These are phyloP conservation scores for Lophura nycthemera DNA, from an alignment of 2,113 vertebrate species.

Conservation along the genomic window DNA sequence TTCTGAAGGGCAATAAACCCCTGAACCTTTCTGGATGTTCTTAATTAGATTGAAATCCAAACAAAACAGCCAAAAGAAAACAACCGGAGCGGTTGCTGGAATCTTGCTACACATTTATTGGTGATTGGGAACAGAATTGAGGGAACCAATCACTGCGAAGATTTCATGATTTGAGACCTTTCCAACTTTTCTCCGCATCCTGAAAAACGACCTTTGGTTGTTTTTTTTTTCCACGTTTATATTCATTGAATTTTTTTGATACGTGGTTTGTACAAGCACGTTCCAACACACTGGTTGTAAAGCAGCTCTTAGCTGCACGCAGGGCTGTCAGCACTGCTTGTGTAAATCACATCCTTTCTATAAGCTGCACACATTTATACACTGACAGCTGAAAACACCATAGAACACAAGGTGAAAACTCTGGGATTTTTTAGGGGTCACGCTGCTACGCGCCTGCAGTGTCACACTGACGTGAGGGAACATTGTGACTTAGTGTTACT, in stretches of 20 bases:
- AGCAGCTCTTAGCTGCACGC: background rate
- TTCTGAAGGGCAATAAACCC: background rate
- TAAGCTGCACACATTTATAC: background rate
- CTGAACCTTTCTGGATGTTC: background rate
- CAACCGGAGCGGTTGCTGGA: background rate
- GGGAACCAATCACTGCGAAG: background rate
- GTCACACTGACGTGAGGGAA: background rate
- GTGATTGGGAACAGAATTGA: background rate
- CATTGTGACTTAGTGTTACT: background rate
- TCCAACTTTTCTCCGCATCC: background rate
- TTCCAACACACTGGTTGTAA: background rate
- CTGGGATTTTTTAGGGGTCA: background rate
- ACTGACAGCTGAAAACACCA: background rate
- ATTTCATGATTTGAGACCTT: background rate
- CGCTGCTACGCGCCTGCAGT: background rate
- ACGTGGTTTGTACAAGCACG: background rate
- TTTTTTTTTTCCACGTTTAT: background rate
- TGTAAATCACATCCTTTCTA: background rate
- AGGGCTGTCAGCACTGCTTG: background rate
- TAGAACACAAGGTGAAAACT: background rate
- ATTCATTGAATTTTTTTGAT: background rate
- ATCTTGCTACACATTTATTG: background rate
- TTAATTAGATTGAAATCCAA: slow-evolving; percentile 25
- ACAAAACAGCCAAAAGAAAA: background rate
- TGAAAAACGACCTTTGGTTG: background rate